Conservation (phyloP, 1,140 invertebrate genomes). For the Aricia agestis region DNA sequence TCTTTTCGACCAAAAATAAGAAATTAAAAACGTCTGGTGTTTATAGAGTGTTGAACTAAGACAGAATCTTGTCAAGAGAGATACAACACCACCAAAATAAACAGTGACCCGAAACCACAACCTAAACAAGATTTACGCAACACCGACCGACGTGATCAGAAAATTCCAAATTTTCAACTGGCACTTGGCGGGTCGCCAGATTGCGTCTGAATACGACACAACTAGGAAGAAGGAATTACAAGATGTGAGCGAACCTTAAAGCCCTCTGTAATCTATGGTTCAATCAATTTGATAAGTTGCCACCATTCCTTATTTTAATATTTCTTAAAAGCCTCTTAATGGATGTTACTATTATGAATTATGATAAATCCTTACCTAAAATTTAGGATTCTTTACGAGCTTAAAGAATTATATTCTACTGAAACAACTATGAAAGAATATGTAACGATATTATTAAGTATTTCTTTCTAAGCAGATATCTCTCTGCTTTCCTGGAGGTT, state of each 20-base stretch:
- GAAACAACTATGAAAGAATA: no score
- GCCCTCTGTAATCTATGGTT: conserved; percentile 2
- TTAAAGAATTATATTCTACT: no score
- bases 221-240: not conserved
- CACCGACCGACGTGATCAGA: not conserved
- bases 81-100: not conserved
- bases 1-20: no score
- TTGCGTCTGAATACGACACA: not conserved
- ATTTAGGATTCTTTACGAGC: no score
- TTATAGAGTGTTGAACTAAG: not conserved
- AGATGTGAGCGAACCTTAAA: not conserved
- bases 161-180: not conserved
- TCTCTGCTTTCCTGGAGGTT: no score
- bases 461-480: no score
- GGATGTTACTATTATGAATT: not conserved
- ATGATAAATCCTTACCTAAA: no score
- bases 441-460: no score
- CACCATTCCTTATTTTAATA: not conserved
- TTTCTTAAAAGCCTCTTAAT: not conserved
- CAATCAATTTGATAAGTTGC: not conserved
- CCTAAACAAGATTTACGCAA: conserved; percentile 10
- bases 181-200: not conserved
- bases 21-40: not conserved
- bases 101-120: not conserved
- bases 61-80: not conserved